Percentiles rank a stretch among this genome's conserved stretches.
These are phyloP conservation scores for Hofmannophila pseudospretella DNA, from an alignment of 2,888 invertebrate species.

Conservation along the genomic window DNA sequence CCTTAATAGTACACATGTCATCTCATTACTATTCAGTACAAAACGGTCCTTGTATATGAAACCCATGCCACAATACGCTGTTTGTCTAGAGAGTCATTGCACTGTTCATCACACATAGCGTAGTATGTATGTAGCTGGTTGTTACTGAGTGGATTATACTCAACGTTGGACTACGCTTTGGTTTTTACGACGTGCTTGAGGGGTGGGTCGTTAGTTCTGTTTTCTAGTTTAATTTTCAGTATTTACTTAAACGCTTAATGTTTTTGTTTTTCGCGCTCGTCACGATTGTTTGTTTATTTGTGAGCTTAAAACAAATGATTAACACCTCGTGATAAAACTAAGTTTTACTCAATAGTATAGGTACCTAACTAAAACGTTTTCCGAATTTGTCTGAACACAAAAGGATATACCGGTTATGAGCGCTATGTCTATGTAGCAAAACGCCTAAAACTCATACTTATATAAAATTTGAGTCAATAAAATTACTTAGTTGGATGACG, in stretches of 20 bases:
- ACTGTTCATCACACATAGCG: conserved; percentile 35
- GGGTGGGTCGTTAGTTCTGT: conserved; percentile 41
- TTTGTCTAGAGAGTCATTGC: conserved; percentile 35
- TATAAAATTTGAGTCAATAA: too few relatives aligned
- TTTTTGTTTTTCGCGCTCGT: conserved; percentile 27
- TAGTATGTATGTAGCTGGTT: conserved; percentile 32
- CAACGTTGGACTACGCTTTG: conserved; percentile 48
- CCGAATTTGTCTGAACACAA: too few relatives aligned
- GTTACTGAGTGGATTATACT: conserved; percentile 51
- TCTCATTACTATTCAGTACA: conserved; percentile 18
- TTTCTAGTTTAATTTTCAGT: conserved; percentile 38
- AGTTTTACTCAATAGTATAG: too few relatives aligned
- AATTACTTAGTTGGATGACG: too few relatives aligned
- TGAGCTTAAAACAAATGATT: too few relatives aligned
- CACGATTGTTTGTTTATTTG: too few relatives aligned
- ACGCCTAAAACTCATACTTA: too few relatives aligned
- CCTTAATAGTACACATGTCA: conserved; percentile 12
- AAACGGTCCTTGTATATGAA: conserved; percentile 28
- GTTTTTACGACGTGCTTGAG: conserved; percentile 50
- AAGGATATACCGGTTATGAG: too few relatives aligned
- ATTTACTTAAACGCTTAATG: conserved; percentile 29
- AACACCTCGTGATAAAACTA: too few relatives aligned
- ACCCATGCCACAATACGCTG: conserved; percentile 20
- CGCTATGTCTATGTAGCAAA: too few relatives aligned
- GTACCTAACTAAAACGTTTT: too few relatives aligned